Evolutionary conservation across 2,113 vertebrate species (phyloP).

Genomic region (Nymphicus hollandicus): DNA sequence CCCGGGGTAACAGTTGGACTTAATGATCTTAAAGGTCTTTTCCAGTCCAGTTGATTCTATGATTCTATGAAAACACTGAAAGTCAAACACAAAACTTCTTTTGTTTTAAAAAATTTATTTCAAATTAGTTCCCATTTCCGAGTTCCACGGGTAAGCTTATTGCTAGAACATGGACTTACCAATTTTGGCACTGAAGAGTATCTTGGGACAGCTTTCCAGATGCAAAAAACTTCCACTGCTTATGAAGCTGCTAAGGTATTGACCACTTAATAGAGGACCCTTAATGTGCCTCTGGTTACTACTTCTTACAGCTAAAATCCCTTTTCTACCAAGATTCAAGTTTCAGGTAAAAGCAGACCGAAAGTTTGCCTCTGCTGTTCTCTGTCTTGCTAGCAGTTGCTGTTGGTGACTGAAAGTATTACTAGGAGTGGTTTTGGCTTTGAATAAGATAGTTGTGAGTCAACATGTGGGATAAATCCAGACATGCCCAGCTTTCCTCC

Average conservation of each 20-base stretch:
- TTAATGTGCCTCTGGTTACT: background rate
- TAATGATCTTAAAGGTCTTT: background rate
- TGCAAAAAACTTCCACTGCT: background rate
- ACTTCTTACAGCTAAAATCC: background rate
- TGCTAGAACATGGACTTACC: slow-evolving; percentile 13
- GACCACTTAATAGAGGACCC: background rate
- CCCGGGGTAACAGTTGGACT: background rate
- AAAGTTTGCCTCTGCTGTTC: background rate
- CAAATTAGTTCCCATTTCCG: background rate
- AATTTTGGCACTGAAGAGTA: background rate
- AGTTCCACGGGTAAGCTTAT: background rate
- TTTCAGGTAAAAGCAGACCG: background rate
- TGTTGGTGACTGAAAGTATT: background rate
- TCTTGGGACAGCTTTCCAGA: background rate
- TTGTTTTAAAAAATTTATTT: background rate
- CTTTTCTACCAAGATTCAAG: background rate
- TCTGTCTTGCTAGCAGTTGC: background rate
- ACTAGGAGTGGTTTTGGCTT: slow-evolving; percentile 56
- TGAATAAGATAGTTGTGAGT: slow-evolving; percentile 9
- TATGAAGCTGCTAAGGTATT: background rate
- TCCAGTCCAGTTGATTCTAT: background rate
- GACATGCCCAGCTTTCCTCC: slow-evolving; percentile 26
- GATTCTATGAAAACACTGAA: background rate
- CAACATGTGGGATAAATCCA: slow-evolving; percentile 44
- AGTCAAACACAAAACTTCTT: background rate